Base-by-base conservation (phyloP, 2,888 invertebrate genomes). In the Falcaria lacertinaria region DNA sequence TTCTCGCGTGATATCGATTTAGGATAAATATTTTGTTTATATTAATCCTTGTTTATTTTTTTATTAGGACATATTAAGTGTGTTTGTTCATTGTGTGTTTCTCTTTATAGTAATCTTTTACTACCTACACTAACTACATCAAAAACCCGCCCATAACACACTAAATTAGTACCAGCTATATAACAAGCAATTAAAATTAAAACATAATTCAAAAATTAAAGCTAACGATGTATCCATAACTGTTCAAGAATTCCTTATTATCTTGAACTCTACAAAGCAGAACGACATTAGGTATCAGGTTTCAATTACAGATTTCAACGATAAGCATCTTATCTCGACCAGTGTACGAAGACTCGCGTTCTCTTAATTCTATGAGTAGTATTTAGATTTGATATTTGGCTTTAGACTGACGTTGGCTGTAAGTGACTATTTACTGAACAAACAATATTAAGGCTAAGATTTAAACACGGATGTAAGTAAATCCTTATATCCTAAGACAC, bases 301-400 rank as follows among this genome's bases (percentile, higher is more conserved):
- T 80, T 73, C 80, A 78, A 79, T 78, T 73, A 75, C 59, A 76
- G 63, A 65, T 64, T 57, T 55, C 50, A 45, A 50, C 58, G 74
- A 75, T 78, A 68, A 69, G 60, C 45, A 69, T 70, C 64, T 58
- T 43, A 47, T 47, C 45, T 44, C 50, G 44, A 34, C 66, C 68
- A 65, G 44, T 48, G 45, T 47, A 59, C 39, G 35, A 34, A 44
- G 61, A 59, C 35, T 55, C 46, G 45, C 38, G 39, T 28, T 35
- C 7, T 47, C 35, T 45, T 46, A 35, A 42, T 43, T 40, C 47
- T 48, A 39, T 43, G 47, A 52, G 44, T 47, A 43, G 34, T 44
- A 39, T 42, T 42, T 33, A 41, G 37, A 44, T 46, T 45, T 28
- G 3, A 28, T 11, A 11, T 28, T 28, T n/a, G 28, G 28, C 3